A percentile compares a stretch with the other conserved stretches of the same genome.
Conservation (phyloP, 2,888 invertebrate species). For the Cataglyphis livida region DNA sequence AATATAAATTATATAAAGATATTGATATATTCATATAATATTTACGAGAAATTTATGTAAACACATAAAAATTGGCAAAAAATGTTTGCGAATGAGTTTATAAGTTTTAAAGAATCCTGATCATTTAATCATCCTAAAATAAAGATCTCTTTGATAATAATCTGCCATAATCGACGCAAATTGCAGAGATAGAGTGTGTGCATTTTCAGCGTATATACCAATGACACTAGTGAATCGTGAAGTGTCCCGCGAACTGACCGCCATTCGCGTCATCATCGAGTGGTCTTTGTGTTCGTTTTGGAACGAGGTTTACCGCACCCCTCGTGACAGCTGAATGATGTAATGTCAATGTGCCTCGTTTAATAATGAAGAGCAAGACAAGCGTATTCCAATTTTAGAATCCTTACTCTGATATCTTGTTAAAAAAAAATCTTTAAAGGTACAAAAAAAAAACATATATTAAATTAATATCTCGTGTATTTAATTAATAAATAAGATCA, state of each 20-base stretch:
- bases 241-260: slow-evolving; percentile 55
- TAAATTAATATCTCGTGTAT: slow-evolving; percentile 20
- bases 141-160: not conserved
- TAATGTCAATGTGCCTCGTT: slow-evolving; percentile 21
- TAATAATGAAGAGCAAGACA: not conserved
- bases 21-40: not conserved
- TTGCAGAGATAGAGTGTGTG: slow-evolving; percentile 14
- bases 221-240: slow-evolving; percentile 21
- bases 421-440: not conserved
- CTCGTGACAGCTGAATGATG: slow-evolving; percentile 24
- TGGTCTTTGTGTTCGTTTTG: slow-evolving; percentile 50
- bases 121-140: not conserved
- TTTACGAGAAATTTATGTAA: not conserved
- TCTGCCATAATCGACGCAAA: slow-evolving; percentile 9
- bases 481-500: not conserved
- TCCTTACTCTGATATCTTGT: not conserved
- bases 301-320: slow-evolving; percentile 37
- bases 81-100: not conserved
- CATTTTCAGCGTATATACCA: slow-evolving; percentile 33
- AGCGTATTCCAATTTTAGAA: slow-evolving; percentile 3
- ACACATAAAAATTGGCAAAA: not conserved
- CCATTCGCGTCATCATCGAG: slow-evolving; percentile 64
- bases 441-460: not conserved
- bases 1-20: not conserved
- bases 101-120: not conserved